phyloP scores from a whole-genome alignment of 2,797 vertebrate species.

The Alcedo atthis region DNA sequence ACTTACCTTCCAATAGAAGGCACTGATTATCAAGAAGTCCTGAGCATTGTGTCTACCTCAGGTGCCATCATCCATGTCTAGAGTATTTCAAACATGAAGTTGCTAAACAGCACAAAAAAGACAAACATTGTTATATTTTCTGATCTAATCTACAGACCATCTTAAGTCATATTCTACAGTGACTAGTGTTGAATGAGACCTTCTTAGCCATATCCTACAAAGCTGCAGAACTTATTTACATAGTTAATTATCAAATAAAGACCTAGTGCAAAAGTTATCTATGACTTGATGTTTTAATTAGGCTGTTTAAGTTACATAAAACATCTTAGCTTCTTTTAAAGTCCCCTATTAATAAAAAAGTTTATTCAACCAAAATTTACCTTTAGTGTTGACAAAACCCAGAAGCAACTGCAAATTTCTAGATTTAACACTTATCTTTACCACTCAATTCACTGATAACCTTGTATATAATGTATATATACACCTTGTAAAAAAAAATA shows the following conservation, averaged over 20 bases:
- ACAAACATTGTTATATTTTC: background rate
- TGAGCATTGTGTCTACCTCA: background rate
- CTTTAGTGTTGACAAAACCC: background rate
- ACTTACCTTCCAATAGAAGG: conserved; percentile 12
- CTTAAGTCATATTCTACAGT: background rate
- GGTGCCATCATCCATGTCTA: background rate
- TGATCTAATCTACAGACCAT: background rate
- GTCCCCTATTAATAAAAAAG: background rate
- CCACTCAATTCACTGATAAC: background rate
- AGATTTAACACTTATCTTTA: background rate
- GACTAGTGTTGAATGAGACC: background rate
- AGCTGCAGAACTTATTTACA: fast-evolving
- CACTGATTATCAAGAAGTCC: background rate
- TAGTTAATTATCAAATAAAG: background rate
- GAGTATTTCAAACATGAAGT: background rate
- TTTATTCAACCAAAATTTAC: background rate
- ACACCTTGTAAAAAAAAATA: background rate
- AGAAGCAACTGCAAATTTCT: fast-evolving
- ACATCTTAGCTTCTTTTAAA: background rate
- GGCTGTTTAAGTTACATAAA: background rate
- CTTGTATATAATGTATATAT: background rate
- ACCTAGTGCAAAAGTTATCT: background rate
- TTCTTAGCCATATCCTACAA: background rate
- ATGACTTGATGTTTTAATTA: fast-evolving
- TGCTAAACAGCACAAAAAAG: background rate